Percentiles rank a stretch among this genome's conserved stretches.
Evolutionary conservation across 2,797 vertebrate genomes (phyloP).

Genomic region (Schizothorax lantsangensis): DNA sequence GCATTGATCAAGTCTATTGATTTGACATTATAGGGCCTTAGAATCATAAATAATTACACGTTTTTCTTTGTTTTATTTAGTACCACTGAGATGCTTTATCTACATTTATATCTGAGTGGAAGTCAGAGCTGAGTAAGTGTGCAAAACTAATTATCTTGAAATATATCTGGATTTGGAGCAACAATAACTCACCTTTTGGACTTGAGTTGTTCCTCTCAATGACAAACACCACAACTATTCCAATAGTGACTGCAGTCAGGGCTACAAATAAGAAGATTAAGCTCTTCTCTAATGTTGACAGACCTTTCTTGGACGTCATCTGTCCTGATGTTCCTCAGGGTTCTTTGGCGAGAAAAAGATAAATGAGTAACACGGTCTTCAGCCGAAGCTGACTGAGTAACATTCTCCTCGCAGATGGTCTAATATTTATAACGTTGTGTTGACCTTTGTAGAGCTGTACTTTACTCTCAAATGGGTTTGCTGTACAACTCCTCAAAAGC

Average conservation of each 20-base stretch:
- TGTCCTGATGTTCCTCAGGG: slow-evolving; percentile 43
- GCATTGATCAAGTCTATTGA: slow-evolving; percentile 42
- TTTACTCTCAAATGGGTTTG: slow-evolving; percentile 59
- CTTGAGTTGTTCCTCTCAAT: slow-evolving; percentile 52
- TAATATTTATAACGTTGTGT: slow-evolving; percentile 46
- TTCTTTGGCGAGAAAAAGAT: slow-evolving; percentile 50
- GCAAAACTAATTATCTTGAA: not conserved
- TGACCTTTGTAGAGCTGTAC: slow-evolving; percentile 68
- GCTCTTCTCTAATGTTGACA: slow-evolving; percentile 72
- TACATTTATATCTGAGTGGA: slow-evolving; percentile 10
- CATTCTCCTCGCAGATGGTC: not conserved
- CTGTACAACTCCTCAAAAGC: slow-evolving; percentile 5
- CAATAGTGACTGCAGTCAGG: slow-evolving; percentile 71
- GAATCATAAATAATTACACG: not conserved
- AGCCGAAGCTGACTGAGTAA: slow-evolving; percentile 22
- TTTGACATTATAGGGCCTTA: not conserved
- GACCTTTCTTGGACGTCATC: slow-evolving; percentile 48
- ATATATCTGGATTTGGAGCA: not conserved
- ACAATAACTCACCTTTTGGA: slow-evolving; percentile 67
- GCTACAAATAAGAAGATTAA: slow-evolving; percentile 77
- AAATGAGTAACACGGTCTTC: not conserved
- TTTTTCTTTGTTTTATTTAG: not conserved
- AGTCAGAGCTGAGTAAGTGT: not conserved
- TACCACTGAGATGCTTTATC: not conserved
- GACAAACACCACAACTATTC: slow-evolving; percentile 71